Evolutionary conservation across 2,888 invertebrate genomes (phyloP).

Genomic region (Acleris emargana): DNA sequence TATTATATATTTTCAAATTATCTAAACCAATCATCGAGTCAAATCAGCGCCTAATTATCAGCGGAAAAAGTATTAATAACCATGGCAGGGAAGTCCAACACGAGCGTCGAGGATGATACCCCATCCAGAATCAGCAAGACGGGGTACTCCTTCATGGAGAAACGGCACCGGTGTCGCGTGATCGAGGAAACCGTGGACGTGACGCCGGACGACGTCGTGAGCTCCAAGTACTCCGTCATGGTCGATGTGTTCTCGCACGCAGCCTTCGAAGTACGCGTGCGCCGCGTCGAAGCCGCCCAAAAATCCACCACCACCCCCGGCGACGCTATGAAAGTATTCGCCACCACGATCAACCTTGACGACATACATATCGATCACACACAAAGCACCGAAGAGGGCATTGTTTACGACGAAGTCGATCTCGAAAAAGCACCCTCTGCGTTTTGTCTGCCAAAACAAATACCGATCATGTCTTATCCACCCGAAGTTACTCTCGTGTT

Average conservation of each 20-base stretch:
- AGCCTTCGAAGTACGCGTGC: constrained; percentile 61
- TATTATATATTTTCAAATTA: too few relatives aligned
- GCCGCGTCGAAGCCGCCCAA: constrained; percentile 53
- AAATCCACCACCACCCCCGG: constrained; percentile 48
- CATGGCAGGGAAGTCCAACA: background rate
- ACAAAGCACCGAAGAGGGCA: constrained; percentile 68
- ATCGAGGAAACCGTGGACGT: constrained; percentile 55
- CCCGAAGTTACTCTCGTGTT: constrained; percentile 85
- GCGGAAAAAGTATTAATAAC: background rate
- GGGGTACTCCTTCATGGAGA: constrained; percentile 58
- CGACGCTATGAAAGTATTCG: constrained; percentile 66
- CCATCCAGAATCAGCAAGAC: constrained; percentile 46
- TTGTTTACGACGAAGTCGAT: constrained; percentile 50
- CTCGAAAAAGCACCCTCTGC: constrained; percentile 71
- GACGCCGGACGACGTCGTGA: constrained; percentile 67
- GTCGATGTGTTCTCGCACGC: constrained; percentile 64
- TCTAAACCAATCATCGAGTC: too few relatives aligned
- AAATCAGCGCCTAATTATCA: background rate
- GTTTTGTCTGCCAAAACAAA: constrained; percentile 65
- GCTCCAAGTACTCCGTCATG: constrained; percentile 60
- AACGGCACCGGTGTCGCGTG: constrained; percentile 56
- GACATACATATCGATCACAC: constrained; percentile 80
- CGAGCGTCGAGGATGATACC: constrained; percentile 44
- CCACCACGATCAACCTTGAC: constrained; percentile 79
- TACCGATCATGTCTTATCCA: constrained; percentile 71